Base-by-base conservation (phyloP, 2,888 invertebrate genomes). In the Neoitamus cyanurus region DNA sequence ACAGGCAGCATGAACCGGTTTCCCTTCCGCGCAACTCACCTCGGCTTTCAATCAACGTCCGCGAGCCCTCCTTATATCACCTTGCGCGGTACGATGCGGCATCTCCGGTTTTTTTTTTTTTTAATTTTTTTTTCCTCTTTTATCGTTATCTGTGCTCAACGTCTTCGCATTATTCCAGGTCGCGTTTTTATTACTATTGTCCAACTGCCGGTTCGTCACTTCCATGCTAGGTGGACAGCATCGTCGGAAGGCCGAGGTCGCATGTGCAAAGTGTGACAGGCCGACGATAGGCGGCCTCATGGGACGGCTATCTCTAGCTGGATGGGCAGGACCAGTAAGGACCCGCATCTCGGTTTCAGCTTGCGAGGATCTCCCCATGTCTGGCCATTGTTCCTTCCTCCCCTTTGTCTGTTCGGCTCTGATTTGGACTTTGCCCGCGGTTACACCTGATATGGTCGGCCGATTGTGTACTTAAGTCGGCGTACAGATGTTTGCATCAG, bases 201-300 rank as follows among this genome's bases (percentile, higher is more conserved):
- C 48, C 78, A 37, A 78, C 58, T 78, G 48, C 15, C 30, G 78
- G 78, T 48, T 78, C 78, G 31, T 78, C 78, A 78, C 78, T 75
- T 75, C 68, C 48, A 75, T 42, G 48, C 48, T 15, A 30, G 72
- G 28, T 83, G 70, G 48, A 73, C 48, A 34, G 30, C 42, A 68
- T 6, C 70, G 34, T 28, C 80, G 31, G 48, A 72, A 83, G 83
- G 83, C 48, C 48, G 83, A 85, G 78, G 48, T 78, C 78, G 83
- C 85, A 84, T 85, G 83, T 85, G 78, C 69, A 85, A 85, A 85
- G 85, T 85, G 85, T 84, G 85, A 85, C 85, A 85, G 46, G 70
- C 36, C 77, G 78, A 58, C 68, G 83, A 83, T 42, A 34, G 70
- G 72, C 48, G 70, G 48, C 58, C 42, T 36, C 30, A 69, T n/a